Evolutionary conservation across 2,113 vertebrate species (phyloP).

Genomic region (Ondatra zibethicus): DNA sequence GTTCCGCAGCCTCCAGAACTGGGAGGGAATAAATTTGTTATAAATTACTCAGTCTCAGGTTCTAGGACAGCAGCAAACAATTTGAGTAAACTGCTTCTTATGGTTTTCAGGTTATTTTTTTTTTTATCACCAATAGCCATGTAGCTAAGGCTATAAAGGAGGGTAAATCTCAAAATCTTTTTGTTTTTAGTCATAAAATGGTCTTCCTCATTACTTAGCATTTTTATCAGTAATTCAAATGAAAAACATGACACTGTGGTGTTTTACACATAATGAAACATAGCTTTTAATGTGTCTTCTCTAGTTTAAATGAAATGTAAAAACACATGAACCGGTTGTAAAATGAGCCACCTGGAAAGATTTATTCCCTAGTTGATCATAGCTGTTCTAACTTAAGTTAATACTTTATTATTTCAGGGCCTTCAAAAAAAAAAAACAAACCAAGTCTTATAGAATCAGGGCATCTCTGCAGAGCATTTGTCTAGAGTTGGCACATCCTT

Average conservation of each 20-base stretch:
- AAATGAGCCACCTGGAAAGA: constrained; percentile 9
- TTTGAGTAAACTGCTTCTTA: not conserved
- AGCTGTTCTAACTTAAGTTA: constrained; percentile 33
- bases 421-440: not conserved
- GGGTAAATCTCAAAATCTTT: not conserved
- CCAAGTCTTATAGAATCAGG: not conserved
- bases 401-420: constrained; percentile 29
- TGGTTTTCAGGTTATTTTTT: not conserved
- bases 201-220: constrained; percentile 11
- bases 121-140: not conserved
- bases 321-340: not conserved
- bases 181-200: not conserved
- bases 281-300: not conserved
- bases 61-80: not conserved
- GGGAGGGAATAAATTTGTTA: not conserved
- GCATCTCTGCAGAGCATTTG: not conserved
- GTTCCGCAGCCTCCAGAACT: not conserved
- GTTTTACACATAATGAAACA: not conserved
- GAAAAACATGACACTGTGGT: not conserved
- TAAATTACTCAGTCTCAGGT: not conserved
- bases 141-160: not conserved
- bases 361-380: not conserved
- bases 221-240: not conserved
- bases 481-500: not conserved
- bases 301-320: not conserved